phyloP scores from a whole-genome alignment of 2,888 invertebrate species.

The Protodeltote pygarga region DNA sequence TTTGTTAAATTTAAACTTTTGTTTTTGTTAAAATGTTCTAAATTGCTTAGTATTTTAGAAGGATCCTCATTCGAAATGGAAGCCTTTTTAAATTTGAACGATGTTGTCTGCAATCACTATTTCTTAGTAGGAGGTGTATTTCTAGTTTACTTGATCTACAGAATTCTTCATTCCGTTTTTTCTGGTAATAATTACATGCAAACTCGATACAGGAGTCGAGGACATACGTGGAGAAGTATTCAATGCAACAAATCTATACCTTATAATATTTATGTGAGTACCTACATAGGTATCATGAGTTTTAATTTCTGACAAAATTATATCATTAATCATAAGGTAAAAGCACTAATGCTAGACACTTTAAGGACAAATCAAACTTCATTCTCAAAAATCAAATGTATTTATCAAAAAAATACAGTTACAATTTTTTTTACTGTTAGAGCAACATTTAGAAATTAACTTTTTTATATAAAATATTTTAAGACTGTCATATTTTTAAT shows the following conservation, averaged over 20 bases:
- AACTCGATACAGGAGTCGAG: slow-evolving; percentile 69
- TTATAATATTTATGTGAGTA: slow-evolving; percentile 80
- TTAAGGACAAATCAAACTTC: too few species aligned
- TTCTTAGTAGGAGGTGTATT: slow-evolving; percentile 76
- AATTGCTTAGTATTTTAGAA: neutral
- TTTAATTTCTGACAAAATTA: too few species aligned
- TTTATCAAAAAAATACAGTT: too few species aligned
- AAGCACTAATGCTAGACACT: too few species aligned
- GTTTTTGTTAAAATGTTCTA: slow-evolving; percentile 5
- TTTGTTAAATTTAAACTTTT: slow-evolving; percentile 12
- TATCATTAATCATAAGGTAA: too few species aligned
- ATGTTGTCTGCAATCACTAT: slow-evolving; percentile 75
- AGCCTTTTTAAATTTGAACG: slow-evolving; percentile 59
- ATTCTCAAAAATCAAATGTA: too few species aligned
- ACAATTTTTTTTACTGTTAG: too few species aligned
- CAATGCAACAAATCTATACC: slow-evolving; percentile 83
- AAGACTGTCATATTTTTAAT: too few species aligned
- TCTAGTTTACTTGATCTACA: slow-evolving; percentile 75
- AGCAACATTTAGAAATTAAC: too few species aligned
- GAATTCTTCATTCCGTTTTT: slow-evolving; percentile 72
- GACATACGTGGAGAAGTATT: slow-evolving; percentile 84
- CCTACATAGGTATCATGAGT: too few species aligned
- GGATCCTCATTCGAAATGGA: slow-evolving; percentile 54
- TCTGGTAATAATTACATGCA: slow-evolving; percentile 72
- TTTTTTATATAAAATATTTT: too few species aligned